Conservation (phyloP, 2,888 invertebrate genomes). For the Megamerina dolium region DNA sequence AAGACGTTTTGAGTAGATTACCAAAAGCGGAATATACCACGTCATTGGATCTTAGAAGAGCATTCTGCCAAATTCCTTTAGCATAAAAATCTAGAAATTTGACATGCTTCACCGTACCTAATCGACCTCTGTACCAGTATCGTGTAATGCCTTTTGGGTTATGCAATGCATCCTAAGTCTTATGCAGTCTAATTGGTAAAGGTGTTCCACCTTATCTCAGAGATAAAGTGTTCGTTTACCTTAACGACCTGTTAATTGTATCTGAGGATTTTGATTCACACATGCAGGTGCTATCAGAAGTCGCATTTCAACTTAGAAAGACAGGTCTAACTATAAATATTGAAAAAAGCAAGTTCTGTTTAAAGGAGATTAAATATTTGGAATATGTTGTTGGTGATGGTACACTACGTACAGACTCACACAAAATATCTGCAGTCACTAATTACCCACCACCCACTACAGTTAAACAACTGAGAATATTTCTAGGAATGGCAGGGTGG, state of each 20-base stretch:
- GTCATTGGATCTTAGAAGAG: neutral
- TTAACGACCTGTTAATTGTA: constrained; percentile 15
- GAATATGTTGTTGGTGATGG: constrained; percentile 18
- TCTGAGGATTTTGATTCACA: constrained; percentile 13
- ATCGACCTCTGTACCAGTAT: too few species aligned
- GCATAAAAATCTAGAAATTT: neutral
- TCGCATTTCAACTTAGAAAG: constrained; percentile 7
- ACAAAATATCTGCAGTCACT: constrained; percentile 9
- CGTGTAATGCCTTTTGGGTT: constrained; percentile 9
- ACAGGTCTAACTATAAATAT: constrained; percentile 18
- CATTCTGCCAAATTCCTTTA: constrained; percentile 5
- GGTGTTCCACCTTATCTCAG: constrained; percentile 10
- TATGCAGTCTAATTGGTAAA: constrained; percentile 13
- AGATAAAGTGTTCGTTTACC: constrained; percentile 16
- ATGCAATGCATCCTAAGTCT: constrained; percentile 18
- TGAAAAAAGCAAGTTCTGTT: constrained; percentile 15
- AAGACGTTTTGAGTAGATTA: too few species aligned
- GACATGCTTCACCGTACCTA: constrained; percentile 7
- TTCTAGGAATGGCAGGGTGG: constrained; percentile 22
- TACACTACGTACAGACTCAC: constrained; percentile 12
- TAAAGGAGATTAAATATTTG: constrained; percentile 12
- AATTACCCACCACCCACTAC: constrained; percentile 13
- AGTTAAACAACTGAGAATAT: constrained; percentile 16
- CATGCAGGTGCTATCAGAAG: constrained; percentile 5
- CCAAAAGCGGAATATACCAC: neutral